phyloP scores from a whole-genome alignment of 2,888 invertebrate species.

The Mimas tiliae region DNA sequence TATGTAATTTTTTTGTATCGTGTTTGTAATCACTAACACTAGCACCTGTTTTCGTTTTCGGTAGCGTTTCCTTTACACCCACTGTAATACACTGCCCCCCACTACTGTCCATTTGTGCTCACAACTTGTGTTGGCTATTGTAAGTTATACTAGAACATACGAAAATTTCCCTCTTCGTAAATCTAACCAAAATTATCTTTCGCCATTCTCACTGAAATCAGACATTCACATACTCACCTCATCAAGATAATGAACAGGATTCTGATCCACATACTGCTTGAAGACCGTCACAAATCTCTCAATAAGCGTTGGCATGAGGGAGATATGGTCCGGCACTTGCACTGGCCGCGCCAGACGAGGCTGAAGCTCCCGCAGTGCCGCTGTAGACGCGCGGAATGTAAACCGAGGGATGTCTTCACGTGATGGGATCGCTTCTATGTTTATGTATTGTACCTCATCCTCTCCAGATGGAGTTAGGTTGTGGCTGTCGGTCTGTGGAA shows the following conservation, averaged over 20 bases:
- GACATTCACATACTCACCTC: constrained; percentile 67
- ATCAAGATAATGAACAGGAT: constrained; percentile 86
- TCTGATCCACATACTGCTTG: constrained; percentile 88
- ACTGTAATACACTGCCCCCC: too few species aligned
- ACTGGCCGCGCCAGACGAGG: constrained; percentile 59
- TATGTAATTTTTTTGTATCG: too few species aligned
- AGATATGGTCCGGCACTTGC: constrained; percentile 67
- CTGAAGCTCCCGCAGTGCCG: constrained; percentile 90
- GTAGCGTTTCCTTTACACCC: too few species aligned
- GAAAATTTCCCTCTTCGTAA: too few species aligned
- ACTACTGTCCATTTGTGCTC: too few species aligned
- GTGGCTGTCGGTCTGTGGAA: constrained; percentile 87
- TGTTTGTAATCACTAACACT: too few species aligned
- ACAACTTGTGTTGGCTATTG: too few species aligned
- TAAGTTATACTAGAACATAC: too few species aligned
- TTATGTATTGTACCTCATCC: constrained; percentile 90
- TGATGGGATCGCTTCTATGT: constrained; percentile 89
- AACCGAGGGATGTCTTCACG: constrained; percentile 86
- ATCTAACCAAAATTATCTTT: too few species aligned
- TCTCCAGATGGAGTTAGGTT: constrained; percentile 88
- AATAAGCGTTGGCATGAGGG: constrained; percentile 88
- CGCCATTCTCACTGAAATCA: too few species aligned
- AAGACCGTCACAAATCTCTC: constrained; percentile 95
- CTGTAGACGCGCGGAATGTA: constrained; percentile 89
- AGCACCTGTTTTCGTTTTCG: too few species aligned